phyloP scores from a whole-genome alignment of 2,113 vertebrate species.

The Rissa tridactyla region DNA sequence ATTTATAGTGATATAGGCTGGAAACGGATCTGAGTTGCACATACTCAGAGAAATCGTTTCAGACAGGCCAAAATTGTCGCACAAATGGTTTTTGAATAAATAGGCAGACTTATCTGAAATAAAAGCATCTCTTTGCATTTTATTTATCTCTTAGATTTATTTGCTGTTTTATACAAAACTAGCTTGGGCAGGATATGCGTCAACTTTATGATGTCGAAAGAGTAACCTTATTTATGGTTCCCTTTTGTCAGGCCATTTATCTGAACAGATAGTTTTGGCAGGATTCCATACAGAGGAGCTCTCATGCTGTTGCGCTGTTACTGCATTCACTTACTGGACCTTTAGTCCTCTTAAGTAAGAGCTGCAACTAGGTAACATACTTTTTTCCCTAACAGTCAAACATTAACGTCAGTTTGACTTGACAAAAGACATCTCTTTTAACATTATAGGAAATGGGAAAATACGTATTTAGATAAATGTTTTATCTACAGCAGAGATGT shows the following conservation, averaged over 20 bases:
- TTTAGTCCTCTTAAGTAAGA: background rate
- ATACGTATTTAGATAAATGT: background rate
- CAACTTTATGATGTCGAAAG: constrained; percentile 23
- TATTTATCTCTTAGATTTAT: constrained; percentile 55
- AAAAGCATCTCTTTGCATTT: constrained; percentile 6
- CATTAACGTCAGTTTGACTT: background rate
- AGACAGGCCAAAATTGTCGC: background rate
- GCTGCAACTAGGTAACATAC: background rate
- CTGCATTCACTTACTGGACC: background rate
- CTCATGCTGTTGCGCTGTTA: background rate
- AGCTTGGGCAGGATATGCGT: background rate
- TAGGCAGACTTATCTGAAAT: constrained; percentile 20
- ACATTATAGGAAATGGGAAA: background rate
- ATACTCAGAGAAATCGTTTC: background rate
- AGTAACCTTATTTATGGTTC: constrained; percentile 35
- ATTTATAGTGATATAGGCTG: background rate
- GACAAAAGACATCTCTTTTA: background rate
- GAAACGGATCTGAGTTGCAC: background rate
- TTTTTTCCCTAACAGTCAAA: background rate
- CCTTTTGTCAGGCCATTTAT: constrained; percentile 38
- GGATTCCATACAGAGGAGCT: background rate
- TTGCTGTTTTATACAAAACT: constrained; percentile 33
- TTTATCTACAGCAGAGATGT: background rate
- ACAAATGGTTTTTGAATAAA: constrained; percentile 18
- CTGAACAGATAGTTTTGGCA: constrained; percentile 17